phyloP scores from a whole-genome alignment of 1,140 invertebrate genomes.

The Nephila pilipes region DNA sequence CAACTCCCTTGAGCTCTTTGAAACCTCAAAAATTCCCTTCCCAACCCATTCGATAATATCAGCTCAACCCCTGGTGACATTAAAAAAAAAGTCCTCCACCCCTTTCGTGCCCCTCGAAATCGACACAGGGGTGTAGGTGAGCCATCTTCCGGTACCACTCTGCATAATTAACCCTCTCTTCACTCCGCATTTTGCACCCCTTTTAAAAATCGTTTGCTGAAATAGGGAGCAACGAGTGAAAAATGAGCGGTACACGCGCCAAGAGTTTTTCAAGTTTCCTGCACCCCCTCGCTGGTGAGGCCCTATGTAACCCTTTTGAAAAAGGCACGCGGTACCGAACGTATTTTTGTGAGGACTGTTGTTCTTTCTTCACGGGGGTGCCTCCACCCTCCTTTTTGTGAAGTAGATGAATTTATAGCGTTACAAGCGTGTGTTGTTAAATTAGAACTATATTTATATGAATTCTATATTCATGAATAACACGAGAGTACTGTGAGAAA shows the following conservation, averaged over 20 bases:
- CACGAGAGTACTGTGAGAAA: background rate
- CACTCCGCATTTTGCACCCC: constrained; percentile 48
- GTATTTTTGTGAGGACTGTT: background rate
- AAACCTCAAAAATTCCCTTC: background rate
- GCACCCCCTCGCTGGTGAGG: background rate
- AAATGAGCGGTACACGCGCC: constrained; percentile 55
- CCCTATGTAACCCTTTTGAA: constrained; percentile 12
- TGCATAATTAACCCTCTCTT: constrained; percentile 72
- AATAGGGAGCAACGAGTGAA: constrained; percentile 28
- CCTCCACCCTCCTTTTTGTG: background rate
- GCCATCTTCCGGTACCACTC: constrained; percentile 59
- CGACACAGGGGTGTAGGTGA: constrained; percentile 19
- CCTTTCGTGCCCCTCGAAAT: background rate
- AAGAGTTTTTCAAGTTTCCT: constrained; percentile 61
- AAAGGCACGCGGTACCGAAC: background rate
- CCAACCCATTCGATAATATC: background rate
- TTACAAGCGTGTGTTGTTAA: background rate
- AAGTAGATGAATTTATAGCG: background rate
- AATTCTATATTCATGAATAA: constrained; percentile 22
- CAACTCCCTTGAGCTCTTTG: too few species aligned
- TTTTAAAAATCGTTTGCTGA: constrained; percentile 28
- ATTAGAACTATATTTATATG: constrained; percentile 18
- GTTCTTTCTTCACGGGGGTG: background rate
- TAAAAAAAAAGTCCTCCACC: constrained; percentile 25
- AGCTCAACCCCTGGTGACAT: background rate